phyloP scores from a whole-genome alignment of 1,140 invertebrate genomes.

The Ptiloglossa arizonensis region DNA sequence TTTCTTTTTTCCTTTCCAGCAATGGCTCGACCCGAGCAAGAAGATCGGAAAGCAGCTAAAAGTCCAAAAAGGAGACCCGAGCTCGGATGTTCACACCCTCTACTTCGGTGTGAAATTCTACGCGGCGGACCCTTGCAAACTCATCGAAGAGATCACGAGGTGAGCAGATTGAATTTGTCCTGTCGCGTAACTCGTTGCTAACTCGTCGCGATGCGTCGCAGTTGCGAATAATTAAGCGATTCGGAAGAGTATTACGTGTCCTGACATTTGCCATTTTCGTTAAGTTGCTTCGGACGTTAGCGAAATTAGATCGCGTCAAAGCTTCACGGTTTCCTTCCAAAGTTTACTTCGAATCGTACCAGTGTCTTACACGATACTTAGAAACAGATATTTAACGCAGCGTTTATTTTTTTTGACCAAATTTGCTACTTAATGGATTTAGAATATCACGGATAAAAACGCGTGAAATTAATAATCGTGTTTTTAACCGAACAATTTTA shows the following conservation, averaged over 20 bases:
- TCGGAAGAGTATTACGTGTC: background rate
- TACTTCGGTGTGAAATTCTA: slow-evolving; percentile 99
- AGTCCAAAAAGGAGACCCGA: slow-evolving; percentile 83
- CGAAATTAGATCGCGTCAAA: no score
- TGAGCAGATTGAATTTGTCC: slow-evolving; percentile 77
- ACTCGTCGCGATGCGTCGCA: background rate
- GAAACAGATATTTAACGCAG: no score
- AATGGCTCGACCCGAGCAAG: slow-evolving; percentile 94
- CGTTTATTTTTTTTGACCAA: no score
- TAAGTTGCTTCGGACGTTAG: background rate
- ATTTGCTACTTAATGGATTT: no score
- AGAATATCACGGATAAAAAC: no score
- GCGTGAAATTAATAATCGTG: no score
- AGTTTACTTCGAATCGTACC: no score
- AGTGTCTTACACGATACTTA: no score
- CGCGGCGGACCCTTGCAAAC: slow-evolving; percentile 97
- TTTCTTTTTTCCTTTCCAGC: slow-evolving; percentile 86
- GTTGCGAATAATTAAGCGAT: slow-evolving; percentile 1
- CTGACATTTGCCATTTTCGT: background rate
- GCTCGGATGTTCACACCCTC: slow-evolving; percentile 91
- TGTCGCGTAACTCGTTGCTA: background rate
- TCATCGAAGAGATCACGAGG: slow-evolving; percentile 97
- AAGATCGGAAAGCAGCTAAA: slow-evolving; percentile 91
- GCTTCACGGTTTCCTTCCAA: no score
- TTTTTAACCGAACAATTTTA: no score